Conservation (phyloP, 1,140 invertebrate genomes). For the Thaumetopoea pityocampa region DNA sequence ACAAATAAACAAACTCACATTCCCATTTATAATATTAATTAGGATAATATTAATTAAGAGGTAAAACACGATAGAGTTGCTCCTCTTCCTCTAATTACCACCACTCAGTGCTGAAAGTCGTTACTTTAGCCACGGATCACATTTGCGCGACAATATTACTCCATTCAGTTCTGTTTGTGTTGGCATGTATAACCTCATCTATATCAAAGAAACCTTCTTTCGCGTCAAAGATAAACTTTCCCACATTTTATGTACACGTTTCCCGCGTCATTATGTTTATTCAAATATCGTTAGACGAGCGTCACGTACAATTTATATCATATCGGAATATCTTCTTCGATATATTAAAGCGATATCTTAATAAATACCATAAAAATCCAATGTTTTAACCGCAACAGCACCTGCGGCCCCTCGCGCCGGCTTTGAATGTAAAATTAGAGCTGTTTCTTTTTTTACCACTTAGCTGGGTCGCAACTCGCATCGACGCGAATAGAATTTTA, state of each 20-base stretch:
- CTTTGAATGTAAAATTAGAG: slow-evolving; percentile 72
- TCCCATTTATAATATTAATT: too few species aligned
- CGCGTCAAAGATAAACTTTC: slow-evolving; percentile 21
- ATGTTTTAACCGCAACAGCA: slow-evolving; percentile 66
- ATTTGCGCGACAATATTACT: too few species aligned
- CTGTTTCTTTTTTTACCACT: slow-evolving; percentile 74
- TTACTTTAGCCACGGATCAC: too few species aligned
- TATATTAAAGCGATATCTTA: slow-evolving; percentile 66
- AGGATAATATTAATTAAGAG: too few species aligned
- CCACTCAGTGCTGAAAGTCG: too few species aligned
- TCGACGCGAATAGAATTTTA: slow-evolving; percentile 58
- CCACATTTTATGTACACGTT: slow-evolving; percentile 4
- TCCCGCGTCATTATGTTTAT: slow-evolving; percentile 23
- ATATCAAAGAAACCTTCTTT: too few species aligned
- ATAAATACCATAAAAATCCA: slow-evolving; percentile 72
- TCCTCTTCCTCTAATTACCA: too few species aligned
- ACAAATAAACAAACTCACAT: too few species aligned
- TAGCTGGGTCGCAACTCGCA: slow-evolving; percentile 44
- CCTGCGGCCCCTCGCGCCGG: slow-evolving; percentile 60
- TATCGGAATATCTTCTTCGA: slow-evolving; percentile 49
- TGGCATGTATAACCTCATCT: too few species aligned
- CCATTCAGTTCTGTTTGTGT: too few species aligned
- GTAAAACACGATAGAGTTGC: too few species aligned
- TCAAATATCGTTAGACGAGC: slow-evolving; percentile 18
- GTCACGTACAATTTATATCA: slow-evolving; percentile 35